A percentile compares a stretch with the other conserved stretches of the same genome.
Evolutionary conservation across 1,140 invertebrate genomes (phyloP).

Genomic region (Drosophila bipectinata): DNA sequence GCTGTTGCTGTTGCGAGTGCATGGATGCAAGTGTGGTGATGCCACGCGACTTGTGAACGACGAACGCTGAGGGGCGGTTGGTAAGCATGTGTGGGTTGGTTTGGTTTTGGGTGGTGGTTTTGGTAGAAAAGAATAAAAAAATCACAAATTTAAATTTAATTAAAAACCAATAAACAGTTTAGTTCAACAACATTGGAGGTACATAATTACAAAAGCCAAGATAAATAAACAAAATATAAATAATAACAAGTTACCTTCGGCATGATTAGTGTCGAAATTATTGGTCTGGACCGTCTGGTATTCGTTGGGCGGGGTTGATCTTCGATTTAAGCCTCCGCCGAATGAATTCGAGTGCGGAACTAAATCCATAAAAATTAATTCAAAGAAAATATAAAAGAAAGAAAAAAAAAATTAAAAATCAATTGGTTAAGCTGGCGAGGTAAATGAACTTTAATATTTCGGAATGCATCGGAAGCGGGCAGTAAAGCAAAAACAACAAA

Average conservation of each 20-base stretch:
- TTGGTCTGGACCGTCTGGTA: constrained; percentile 69
- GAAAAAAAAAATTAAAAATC: constrained; percentile 23
- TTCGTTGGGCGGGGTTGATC: constrained; percentile 69
- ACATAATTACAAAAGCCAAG: constrained; percentile 22
- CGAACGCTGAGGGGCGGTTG: constrained; percentile 86
- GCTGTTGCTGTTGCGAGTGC: constrained; percentile 79
- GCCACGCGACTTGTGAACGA: constrained; percentile 91
- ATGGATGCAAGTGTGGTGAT: constrained; percentile 91
- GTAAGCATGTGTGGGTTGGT: constrained; percentile 52
- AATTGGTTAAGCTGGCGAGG: constrained; percentile 41
- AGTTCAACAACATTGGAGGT: constrained; percentile 4
- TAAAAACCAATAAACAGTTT: constrained; percentile 30
- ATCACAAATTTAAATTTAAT: constrained; percentile 50
- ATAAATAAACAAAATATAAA: constrained; percentile 20
- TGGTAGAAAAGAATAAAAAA: constrained; percentile 49
- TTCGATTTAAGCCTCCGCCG: constrained; percentile 69
- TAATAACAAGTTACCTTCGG: constrained; percentile 57
- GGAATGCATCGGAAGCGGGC: constrained; percentile 35
- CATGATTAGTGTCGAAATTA: constrained; percentile 71
- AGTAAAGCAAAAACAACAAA: constrained; percentile 32
- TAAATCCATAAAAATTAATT: constrained; percentile 54
- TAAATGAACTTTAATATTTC: constrained; percentile 38
- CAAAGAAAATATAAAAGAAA: constrained; percentile 31
- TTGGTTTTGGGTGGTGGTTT: constrained; percentile 27
- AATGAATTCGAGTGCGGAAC: constrained; percentile 75